Base-by-base conservation (phyloP, 2,113 vertebrate species). In the Hyla sarda region DNA sequence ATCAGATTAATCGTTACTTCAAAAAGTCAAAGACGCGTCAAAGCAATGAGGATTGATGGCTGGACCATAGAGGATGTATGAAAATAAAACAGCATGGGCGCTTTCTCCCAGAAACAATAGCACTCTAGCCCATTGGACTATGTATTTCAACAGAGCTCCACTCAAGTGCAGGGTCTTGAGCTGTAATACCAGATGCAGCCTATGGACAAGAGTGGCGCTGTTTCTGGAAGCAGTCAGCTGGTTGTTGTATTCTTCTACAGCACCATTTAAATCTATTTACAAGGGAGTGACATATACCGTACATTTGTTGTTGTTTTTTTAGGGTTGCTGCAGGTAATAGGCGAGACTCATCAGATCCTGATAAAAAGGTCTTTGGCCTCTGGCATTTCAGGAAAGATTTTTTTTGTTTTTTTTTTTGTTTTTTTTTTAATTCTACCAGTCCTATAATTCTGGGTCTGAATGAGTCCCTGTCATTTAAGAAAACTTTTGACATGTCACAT, bases 1-100 rank as follows among this genome's bases (percentile, higher is more conserved):
- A 71, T 82, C 60, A 54, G 50, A 83, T 56, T 58, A 45, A 74
- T 83, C 30, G 52, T 25, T 32, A 73, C 41, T 56, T 41, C 50
- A 56, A 74, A 73, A 25, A 83, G 50, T 74, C 14, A 37, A 58
- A 58, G 30, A n/a, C 16, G 21, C 56, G 47, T 34, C 9, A 34
- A 50, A 48, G 45, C 60, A 41, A 75, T 75, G 54, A n/a, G 23
- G 7, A 0, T 23, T 56, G 62, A 83, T 54, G 30, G 25, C 11
- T 16, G 41, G 17, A 56, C 21, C 47, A 37, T 52, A 23, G 19
- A 23, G 34, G 34, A 4, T 41, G 67, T 3, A 21, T 10, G 34
- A 23, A 10, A 71, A 21, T 71, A 41, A 13, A 11, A 23, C 12
- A 71, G 23, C 19, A 71, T 23, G 10, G 17, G 19, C 11, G 67